Percentiles rank a stretch among this genome's conserved stretches.
phyloP scores from a whole-genome alignment of 2,797 vertebrate species.

The Tachyglossus aculeatus region DNA sequence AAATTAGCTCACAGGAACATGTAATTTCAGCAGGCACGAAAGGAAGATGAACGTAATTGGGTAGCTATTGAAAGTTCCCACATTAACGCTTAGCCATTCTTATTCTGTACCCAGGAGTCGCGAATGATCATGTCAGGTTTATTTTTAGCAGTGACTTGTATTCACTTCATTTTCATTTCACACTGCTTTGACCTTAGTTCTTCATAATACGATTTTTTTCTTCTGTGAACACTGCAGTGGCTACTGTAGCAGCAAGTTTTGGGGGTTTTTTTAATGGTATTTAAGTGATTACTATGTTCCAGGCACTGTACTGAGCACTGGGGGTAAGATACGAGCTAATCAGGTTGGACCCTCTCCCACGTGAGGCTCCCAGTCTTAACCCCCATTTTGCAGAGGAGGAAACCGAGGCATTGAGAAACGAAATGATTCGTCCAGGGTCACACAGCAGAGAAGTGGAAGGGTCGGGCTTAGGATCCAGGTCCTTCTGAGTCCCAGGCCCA shows the following conservation, averaged over 20 bases:
- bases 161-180: neutral
- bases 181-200: neutral
- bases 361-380: no score
- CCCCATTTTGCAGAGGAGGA: no score
- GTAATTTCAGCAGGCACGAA: neutral
- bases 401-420: no score
- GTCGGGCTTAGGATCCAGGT: no score
- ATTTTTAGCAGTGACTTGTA: neutral
- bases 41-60: neutral
- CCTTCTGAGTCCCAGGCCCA: no score
- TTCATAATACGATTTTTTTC: neutral
- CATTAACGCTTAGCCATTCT: neutral
- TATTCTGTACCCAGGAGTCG: constrained; percentile 1
- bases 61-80: neutral
- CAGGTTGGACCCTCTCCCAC: no score
- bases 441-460: no score
- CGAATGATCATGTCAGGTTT: neutral
- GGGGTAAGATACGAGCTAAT: no score
- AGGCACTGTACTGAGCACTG: no score
- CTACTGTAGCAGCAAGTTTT: neutral
- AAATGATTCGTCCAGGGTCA: no score
- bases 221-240: neutral
- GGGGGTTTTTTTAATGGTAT: neutral
- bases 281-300: no score
- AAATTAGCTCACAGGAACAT: neutral